Evolutionary conservation across 2,888 invertebrate genomes (phyloP), one percentile per base, ranked within the genome.

Genomic region (Halocaridina rubra): DNA sequence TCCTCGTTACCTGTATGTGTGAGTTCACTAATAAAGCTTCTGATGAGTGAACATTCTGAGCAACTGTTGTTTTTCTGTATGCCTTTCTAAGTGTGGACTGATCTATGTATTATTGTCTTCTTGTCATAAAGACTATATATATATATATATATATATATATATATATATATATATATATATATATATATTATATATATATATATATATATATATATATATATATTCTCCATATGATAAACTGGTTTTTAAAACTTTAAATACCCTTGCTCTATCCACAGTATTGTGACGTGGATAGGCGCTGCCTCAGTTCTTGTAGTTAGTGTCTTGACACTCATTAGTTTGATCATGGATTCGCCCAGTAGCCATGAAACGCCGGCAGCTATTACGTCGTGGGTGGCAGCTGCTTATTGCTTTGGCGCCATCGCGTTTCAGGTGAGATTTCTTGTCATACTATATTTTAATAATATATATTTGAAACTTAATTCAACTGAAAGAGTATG

Each of bases 401-500:
- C 59, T 8, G 82, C 86, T 2, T 86, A 86, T 46, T 86, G 86
- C 79, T 82, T 80, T n/a, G 86, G 86, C 0, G 86, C 82, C 8
- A 74, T 86, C 24, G 86, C 86, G 22, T 82, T 86, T 29, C 86
- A 86, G 86, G 86, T 78, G 29, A 57, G n/a, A n/a, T n/a, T n/a
- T n/a, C n/a, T n/a, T n/a, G n/a, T n/a, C n/a, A n/a, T n/a, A n/a
- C n/a, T n/a, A n/a, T n/a, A n/a, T n/a, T n/a, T n/a, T n/a, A n/a
- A n/a, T n/a, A n/a, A n/a, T n/a, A n/a, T n/a, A n/a, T n/a, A n/a
- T n/a, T n/a, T n/a, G n/a, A n/a, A n/a, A n/a, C n/a, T n/a, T n/a
- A n/a, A n/a, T n/a, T n/a, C n/a, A n/a, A n/a, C n/a, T 53, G 16
- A 22, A 22, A 27, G 46, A 22, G 3, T 7, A 10, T 24, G 24